Evolutionary conservation across 2,888 invertebrate genomes (phyloP).

Genomic region (Caenorhabditis plicata): DNA sequence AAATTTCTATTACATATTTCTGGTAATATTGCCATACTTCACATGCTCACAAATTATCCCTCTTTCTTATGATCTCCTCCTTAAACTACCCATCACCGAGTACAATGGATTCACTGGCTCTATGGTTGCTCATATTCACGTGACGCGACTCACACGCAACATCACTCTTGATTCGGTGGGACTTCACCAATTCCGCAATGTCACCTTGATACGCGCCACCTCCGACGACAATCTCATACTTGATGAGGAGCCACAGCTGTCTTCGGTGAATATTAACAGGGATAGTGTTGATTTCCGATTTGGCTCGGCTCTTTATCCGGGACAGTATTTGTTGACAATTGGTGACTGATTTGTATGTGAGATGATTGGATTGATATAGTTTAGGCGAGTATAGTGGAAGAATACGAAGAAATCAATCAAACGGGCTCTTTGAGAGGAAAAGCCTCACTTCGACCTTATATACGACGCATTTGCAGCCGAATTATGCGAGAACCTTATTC

Average conservation of each 20-base stretch:
- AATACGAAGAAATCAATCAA: constrained; percentile 31
- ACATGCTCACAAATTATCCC: constrained; percentile 16
- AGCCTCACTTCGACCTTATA: constrained; percentile 21
- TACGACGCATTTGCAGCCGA: constrained; percentile 46
- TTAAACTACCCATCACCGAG: constrained; percentile 36
- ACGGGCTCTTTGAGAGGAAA: constrained; percentile 24
- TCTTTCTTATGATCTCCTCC: constrained; percentile 35
- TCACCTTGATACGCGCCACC: constrained; percentile 31
- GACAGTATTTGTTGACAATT: constrained; percentile 44
- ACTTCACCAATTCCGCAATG: constrained; percentile 41
- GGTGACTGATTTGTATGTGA: constrained; percentile 23
- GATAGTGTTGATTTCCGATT: constrained; percentile 36
- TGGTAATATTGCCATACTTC: constrained; percentile 1
- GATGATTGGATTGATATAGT: neutral
- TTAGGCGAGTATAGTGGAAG: constrained; percentile 35
- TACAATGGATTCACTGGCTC: constrained; percentile 37
- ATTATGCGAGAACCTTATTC: constrained; percentile 38
- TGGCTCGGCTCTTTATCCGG: constrained; percentile 18
- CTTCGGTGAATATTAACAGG: constrained; percentile 31
- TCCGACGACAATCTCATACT: no score
- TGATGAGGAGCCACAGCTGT: constrained; percentile 26
- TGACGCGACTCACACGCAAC: constrained; percentile 18
- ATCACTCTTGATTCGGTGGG: constrained; percentile 35
- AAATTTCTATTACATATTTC: constrained; percentile 8
- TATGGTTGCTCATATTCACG: constrained; percentile 37